Base-by-base conservation (phyloP, 2,888 invertebrate species). In the Scaptomyza flava region DNA sequence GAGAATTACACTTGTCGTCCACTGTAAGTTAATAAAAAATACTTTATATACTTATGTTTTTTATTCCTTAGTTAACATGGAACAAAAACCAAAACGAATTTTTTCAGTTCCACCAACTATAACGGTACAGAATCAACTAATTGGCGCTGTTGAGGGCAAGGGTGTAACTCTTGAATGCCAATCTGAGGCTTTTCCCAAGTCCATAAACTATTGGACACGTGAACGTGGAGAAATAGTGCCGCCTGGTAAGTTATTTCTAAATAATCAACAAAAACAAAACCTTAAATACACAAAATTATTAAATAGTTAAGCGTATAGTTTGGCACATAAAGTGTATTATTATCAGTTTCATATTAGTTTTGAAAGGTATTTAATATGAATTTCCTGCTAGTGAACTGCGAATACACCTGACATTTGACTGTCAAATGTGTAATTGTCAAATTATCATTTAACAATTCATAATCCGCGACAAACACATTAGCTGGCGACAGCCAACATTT, bases 101-200 rank as follows among this genome's bases (percentile, higher is more conserved):
- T 8, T 54, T 47, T 2, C 92, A 97, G 97, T 97, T 93, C 95
- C 96, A 5, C 97, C 97, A 11, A 96, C 96, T 94, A 96, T 97
- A 71, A 95, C 94, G 89, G 96, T 97, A 84, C 95, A 95, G 84
- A 96, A 96, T 92, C 96, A 96, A 91, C 92, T 97, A 77, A 96
- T 97, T 12, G 97, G 96, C 0, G 96, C 96, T 0, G 94, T 95
- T 20, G 93, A 95, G 62, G 96, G 96, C 14, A 95, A 96, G 61
- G 94, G 95, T 77, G 93, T 96, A 66, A 94, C 95, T 3, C 92
- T 97, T 72, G 96, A 96, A 90, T 97, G 97, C 84, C 94, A 95
- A 89, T 96, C 96, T 1, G 97, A 97, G 86, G 97, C 96, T 1
- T 96, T 94, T 91, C 97, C 97, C 3, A 96, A 96, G 90, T 96